Conservation (phyloP, 2,888 invertebrate species). For the Reticulitermes lucifugus region DNA sequence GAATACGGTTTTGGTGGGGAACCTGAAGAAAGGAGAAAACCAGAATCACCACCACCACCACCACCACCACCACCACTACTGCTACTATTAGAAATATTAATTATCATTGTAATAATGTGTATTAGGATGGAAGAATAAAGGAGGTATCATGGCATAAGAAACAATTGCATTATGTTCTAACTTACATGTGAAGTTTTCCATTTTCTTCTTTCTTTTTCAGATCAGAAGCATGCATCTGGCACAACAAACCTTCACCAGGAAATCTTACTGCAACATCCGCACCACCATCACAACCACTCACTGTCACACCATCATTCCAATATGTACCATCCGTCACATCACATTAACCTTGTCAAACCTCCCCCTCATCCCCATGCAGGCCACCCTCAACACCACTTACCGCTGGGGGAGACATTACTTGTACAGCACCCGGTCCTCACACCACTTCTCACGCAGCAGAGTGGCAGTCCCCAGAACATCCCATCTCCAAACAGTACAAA, state of each 20-base stretch:
- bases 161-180: not conserved
- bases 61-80: too few species aligned
- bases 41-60: too few species aligned
- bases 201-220: constrained; percentile 54
- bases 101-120: too few species aligned
- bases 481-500: constrained; percentile 45
- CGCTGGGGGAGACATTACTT: constrained; percentile 38
- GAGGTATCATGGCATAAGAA: too few species aligned
- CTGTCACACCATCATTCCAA: constrained; percentile 38
- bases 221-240: constrained; percentile 59
- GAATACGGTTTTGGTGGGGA: too few species aligned
- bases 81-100: not conserved
- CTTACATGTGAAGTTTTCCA: constrained; percentile 53
- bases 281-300: constrained; percentile 56
- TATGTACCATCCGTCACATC: constrained; percentile 48
- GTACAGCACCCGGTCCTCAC: constrained; percentile 59
- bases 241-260: constrained; percentile 59
- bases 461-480: constrained; percentile 20
- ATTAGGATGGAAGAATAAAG: too few species aligned
- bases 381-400: constrained; percentile 11
- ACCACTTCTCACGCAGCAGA: constrained; percentile 59
- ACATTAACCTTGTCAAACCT: constrained; percentile 55
- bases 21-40: too few species aligned
- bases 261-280: constrained; percentile 55
- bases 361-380: not conserved